Conservation (phyloP, 2,888 invertebrate genomes). For the Rotaria sp. region DNA sequence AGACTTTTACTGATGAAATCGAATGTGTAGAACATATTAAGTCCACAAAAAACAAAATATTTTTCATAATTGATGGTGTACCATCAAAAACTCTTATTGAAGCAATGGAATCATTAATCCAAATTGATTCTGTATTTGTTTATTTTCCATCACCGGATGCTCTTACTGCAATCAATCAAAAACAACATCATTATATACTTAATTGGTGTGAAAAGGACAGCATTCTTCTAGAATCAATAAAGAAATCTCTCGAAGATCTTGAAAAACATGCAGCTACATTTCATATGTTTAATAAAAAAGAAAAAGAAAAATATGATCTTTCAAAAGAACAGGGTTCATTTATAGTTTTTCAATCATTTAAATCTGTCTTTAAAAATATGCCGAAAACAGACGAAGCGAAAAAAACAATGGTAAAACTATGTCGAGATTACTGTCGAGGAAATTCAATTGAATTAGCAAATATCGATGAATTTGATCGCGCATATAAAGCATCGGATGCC, state of each 20-base stretch:
- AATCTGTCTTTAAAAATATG: neutral
- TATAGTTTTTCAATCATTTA: slow-evolving; percentile 16
- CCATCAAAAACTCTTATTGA: too few relatives aligned
- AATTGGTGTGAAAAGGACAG: too few relatives aligned
- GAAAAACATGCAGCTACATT: neutral
- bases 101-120: too few relatives aligned
- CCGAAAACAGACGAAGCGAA: neutral
- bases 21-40: too few relatives aligned
- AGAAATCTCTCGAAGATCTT: neutral
- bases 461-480: neutral
- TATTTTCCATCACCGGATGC: too few relatives aligned
- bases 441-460: neutral
- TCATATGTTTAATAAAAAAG: neutral
- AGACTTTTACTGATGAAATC: too few relatives aligned
- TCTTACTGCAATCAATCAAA: too few relatives aligned
- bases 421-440: neutral
- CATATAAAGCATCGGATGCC: neutral
- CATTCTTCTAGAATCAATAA: neutral
- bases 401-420: neutral
- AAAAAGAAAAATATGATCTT: neutral
- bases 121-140: too few relatives aligned
- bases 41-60: too few relatives aligned
- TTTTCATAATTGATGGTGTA: too few relatives aligned
- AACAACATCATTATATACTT: too few relatives aligned
- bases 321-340: slow-evolving; percentile 7